phyloP scores from a whole-genome alignment of 2,888 invertebrate genomes.

The Blera fallax region DNA sequence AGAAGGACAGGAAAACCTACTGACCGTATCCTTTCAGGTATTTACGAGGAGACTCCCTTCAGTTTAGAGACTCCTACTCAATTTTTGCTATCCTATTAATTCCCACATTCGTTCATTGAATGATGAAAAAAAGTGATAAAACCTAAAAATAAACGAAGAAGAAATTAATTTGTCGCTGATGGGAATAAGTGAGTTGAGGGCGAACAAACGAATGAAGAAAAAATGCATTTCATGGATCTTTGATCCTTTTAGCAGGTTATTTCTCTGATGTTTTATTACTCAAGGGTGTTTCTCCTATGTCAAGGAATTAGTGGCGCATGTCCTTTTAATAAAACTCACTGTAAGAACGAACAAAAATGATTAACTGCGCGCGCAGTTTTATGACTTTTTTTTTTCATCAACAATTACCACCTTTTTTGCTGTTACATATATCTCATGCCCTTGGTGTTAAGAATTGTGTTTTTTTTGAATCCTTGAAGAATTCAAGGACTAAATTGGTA shows the following conservation, averaged over 20 bases:
- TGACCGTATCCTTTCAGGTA: slow-evolving; percentile 53
- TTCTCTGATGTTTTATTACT: slow-evolving; percentile 51
- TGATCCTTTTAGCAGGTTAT: slow-evolving; percentile 58
- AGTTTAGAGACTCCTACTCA: slow-evolving; percentile 43
- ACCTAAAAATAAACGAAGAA: slow-evolving; percentile 25
- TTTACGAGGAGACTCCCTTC: slow-evolving; percentile 42
- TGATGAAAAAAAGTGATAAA: slow-evolving; percentile 51
- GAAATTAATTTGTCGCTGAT: slow-evolving; percentile 63
- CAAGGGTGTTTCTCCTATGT: slow-evolving; percentile 37
- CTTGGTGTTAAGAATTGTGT: slow-evolving; percentile 43
- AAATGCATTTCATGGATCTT: slow-evolving; percentile 43
- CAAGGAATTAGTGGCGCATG: slow-evolving; percentile 69
- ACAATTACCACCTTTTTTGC: slow-evolving; percentile 56
- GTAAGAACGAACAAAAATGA: slow-evolving; percentile 56
- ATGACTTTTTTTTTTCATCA: slow-evolving; percentile 48
- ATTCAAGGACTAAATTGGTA: slow-evolving; percentile 49
- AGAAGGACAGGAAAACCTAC: slow-evolving; percentile 19
- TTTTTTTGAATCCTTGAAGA: slow-evolving; percentile 14
- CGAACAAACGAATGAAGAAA: slow-evolving; percentile 9
- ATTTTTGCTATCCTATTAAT: slow-evolving; percentile 54
- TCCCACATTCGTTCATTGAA: slow-evolving; percentile 51
- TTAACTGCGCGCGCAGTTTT: slow-evolving; percentile 72
- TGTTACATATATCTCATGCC: slow-evolving; percentile 9
- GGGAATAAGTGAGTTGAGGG: slow-evolving; percentile 32
- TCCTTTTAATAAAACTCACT: slow-evolving; percentile 41